Conservation (phyloP, 2,113 vertebrate species). For the Labrus mixtus region DNA sequence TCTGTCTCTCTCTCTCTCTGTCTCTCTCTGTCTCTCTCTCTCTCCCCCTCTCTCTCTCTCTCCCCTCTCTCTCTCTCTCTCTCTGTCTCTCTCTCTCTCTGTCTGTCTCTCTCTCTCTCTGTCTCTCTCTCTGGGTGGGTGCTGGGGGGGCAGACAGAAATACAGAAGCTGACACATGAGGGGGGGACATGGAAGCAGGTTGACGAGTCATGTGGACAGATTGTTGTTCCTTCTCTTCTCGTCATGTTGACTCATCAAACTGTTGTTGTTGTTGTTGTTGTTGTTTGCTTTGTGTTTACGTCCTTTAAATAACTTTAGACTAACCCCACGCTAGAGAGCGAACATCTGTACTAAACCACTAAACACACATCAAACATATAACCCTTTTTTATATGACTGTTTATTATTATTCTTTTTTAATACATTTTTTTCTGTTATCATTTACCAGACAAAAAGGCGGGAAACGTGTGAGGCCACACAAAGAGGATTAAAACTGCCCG, state of each 20-base stretch:
- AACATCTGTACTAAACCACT: constrained; percentile 63
- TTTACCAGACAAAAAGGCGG: constrained; percentile 88
- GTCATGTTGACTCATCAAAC: background rate
- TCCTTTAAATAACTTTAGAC: constrained; percentile 31
- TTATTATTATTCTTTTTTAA: constrained; percentile 64
- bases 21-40: background rate
- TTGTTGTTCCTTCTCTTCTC: background rate
- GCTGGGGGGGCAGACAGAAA: background rate
- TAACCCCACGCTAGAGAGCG: constrained; percentile 24
- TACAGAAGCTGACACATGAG: background rate
- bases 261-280: constrained; percentile 44
- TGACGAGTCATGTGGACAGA: background rate
- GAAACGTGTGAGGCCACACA: constrained; percentile 86
- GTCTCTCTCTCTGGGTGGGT: background rate
- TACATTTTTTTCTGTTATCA: constrained; percentile 85
- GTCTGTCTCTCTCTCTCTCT: background rate
- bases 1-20: background rate
- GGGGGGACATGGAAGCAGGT: background rate
- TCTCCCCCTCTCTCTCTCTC: too few species aligned
- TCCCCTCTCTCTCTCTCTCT: too few species aligned
- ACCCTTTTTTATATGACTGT: constrained; percentile 46
- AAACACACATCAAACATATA: constrained; percentile 54
- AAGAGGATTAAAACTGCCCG: constrained; percentile 86
- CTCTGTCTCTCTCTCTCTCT: background rate
- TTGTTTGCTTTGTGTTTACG: constrained; percentile 48